A percentile compares a stretch with the other conserved stretches of the same genome.
Conservation (phyloP, 2,113 vertebrate genomes). For the Gymnogyps californianus region DNA sequence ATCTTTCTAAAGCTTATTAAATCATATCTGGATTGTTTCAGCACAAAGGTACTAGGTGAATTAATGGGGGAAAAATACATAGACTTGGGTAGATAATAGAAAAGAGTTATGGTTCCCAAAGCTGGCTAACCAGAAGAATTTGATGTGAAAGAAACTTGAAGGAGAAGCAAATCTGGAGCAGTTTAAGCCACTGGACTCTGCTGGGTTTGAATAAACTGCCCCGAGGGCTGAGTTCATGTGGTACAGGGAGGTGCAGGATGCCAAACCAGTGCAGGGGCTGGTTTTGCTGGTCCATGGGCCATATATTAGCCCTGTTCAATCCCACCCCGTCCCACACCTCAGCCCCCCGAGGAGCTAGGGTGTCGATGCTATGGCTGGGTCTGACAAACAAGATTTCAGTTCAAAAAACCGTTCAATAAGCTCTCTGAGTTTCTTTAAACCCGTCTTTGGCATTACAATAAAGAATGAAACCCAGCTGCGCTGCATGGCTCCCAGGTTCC, state of each 20-base stretch:
- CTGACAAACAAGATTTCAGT: not conserved
- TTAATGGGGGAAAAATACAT: not conserved
- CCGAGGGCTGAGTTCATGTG: fast-evolving
- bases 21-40: constrained; percentile 39
- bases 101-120: not conserved
- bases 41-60: constrained; percentile 13
- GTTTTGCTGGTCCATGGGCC: not conserved
- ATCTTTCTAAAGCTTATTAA: constrained; percentile 47
- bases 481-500: not conserved
- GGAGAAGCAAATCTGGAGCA: not conserved
- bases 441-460: not conserved
- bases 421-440: not conserved
- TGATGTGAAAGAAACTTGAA: not conserved
- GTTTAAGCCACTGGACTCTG: not conserved
- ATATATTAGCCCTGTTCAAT: no score
- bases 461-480: not conserved
- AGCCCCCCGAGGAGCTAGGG: no score
- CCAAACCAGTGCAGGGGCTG: fast-evolving
- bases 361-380: not conserved
- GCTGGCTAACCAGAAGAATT: not conserved
- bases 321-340: not conserved
- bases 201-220: not conserved
- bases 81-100: not conserved
- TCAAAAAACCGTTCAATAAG: not conserved
- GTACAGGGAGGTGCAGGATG: not conserved